These are phyloP conservation scores for Oryctolagus cuniculus DNA, from an alignment of 2,113 vertebrate species.

Conservation along the genomic window DNA sequence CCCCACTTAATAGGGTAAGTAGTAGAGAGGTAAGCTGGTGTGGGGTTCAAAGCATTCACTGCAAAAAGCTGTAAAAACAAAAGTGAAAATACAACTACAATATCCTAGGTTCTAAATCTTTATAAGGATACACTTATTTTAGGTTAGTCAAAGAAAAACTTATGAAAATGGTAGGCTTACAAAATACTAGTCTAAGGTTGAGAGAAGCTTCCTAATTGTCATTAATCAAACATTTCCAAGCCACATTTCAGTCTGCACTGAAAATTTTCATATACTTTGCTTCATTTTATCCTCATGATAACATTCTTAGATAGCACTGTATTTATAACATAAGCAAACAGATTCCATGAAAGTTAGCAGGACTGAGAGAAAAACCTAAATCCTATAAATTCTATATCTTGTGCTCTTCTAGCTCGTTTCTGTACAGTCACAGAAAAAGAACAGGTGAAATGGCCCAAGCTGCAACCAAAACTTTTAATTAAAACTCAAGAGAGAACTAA, in stretches of 20 bases:
- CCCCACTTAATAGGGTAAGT: background rate
- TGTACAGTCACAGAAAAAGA: background rate
- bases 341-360: background rate
- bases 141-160: background rate
- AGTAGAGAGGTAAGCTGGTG: background rate
- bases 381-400: background rate
- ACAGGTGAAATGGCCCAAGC: background rate
- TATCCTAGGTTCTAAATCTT: background rate
- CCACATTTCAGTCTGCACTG: background rate
- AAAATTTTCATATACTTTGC: background rate
- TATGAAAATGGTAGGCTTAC: conserved; percentile 2
- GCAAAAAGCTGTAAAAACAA: background rate
- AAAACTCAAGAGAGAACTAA: conserved; percentile 51
- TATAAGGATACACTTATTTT: background rate
- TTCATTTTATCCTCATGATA: background rate
- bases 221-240: conserved; percentile 38
- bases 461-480: conserved; percentile 27
- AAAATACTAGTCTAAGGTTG: conserved; percentile 32
- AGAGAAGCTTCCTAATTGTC: conserved; percentile 23
- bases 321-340: conserved; percentile 38
- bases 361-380: background rate
- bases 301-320: background rate
- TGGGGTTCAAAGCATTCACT: background rate
- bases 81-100: conserved; percentile 2
- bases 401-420: conserved; percentile 24